A percentile compares a stretch with the other conserved stretches of the same genome.
phyloP scores from a whole-genome alignment of 2,888 invertebrate genomes.

The Lamellibrachia columna region DNA sequence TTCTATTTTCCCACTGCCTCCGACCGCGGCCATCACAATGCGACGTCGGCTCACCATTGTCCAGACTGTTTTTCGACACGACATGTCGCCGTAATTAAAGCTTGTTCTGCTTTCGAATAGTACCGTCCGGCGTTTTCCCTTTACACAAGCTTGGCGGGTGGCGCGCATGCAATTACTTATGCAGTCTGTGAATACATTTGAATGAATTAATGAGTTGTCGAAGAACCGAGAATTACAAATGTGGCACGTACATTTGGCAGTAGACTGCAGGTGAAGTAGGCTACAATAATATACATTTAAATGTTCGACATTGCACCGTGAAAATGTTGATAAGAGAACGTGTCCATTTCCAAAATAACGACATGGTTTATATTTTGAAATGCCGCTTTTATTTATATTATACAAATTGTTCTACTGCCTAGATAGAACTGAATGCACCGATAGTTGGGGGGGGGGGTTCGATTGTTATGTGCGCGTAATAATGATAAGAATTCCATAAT shows the following conservation, averaged over 20 bases:
- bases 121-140: neutral
- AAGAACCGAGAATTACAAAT: neutral
- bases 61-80: neutral
- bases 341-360: too few species aligned
- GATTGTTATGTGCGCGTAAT: neutral
- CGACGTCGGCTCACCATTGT: neutral
- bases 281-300: too few species aligned
- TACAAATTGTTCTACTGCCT: too few species aligned
- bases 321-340: too few species aligned
- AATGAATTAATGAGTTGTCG: constrained; percentile 12
- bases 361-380: too few species aligned
- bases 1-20: constrained; percentile 10
- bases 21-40: neutral
- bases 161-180: neutral
- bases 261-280: too few species aligned
- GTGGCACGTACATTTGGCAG: neutral
- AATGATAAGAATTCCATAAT: neutral
- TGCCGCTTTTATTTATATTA: too few species aligned
- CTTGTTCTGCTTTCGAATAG: neutral
- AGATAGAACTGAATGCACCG: too few species aligned
- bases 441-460: too few species aligned
- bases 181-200: neutral
- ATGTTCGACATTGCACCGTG: too few species aligned
- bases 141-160: neutral
- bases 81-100: neutral